phyloP scores from a whole-genome alignment of 2,113 vertebrate genomes.

The Alouatta palliata region DNA sequence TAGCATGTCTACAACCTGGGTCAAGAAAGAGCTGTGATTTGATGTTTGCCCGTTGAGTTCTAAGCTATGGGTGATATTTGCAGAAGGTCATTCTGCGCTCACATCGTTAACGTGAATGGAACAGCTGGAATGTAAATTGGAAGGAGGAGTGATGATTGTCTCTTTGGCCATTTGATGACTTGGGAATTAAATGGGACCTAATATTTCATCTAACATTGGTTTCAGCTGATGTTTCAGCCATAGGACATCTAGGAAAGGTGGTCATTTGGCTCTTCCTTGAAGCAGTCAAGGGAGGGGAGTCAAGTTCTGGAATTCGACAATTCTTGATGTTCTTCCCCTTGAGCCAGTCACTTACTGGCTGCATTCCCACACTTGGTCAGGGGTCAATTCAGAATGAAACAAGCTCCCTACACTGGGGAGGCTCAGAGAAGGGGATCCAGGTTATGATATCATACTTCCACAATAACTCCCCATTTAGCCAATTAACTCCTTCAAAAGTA shows the following conservation, averaged over 20 bases:
- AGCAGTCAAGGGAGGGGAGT: not conserved
- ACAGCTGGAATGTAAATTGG: not conserved
- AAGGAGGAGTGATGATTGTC: not conserved
- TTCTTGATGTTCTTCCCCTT: not conserved
- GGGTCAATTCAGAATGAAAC: too few relatives aligned
- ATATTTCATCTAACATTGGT: not conserved
- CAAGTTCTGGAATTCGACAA: not conserved
- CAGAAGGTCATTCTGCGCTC: conserved; percentile 7
- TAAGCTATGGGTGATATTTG: conserved; percentile 14
- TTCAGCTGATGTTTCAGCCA: not conserved
- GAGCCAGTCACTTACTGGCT: not conserved
- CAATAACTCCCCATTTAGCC: not conserved
- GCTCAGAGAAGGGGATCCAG: not conserved
- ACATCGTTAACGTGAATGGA: not conserved
- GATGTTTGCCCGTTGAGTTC: not conserved
- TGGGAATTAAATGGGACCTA: not conserved
- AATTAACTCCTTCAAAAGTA: not conserved
- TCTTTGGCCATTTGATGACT: not conserved
- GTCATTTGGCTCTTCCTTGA: not conserved
- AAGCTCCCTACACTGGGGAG: not conserved
- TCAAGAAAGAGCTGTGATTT: not conserved
- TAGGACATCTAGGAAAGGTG: not conserved
- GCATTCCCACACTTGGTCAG: not conserved
- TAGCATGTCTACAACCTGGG: not conserved
- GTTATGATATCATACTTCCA: not conserved